These are phyloP conservation scores for Cepaea nemoralis DNA, from an alignment of 1,140 invertebrate species.

Conservation along the genomic window DNA sequence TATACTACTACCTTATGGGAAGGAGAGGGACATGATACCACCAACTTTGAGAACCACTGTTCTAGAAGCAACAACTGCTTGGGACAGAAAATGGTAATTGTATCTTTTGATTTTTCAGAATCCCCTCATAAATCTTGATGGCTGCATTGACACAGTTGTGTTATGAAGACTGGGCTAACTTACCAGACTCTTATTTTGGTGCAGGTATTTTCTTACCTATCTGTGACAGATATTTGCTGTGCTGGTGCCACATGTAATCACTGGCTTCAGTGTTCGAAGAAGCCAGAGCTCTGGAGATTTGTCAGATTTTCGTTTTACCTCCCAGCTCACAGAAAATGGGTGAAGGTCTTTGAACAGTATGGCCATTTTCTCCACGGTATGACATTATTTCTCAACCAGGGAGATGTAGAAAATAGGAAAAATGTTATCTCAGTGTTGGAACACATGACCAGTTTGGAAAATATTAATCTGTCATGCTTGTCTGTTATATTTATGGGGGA, in stretches of 20 bases:
- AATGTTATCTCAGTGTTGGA: slow-evolving; percentile 49
- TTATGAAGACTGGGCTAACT: slow-evolving; percentile 25
- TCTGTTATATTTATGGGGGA: slow-evolving; percentile 51
- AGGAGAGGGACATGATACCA: too few relatives aligned
- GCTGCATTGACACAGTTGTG: background rate
- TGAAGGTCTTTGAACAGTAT: slow-evolving; percentile 31
- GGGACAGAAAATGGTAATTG: too few relatives aligned
- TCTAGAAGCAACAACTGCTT: too few relatives aligned
- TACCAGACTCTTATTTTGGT: slow-evolving; percentile 12
- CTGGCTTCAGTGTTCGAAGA: slow-evolving; percentile 26
- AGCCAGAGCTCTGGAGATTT: slow-evolving; percentile 15
- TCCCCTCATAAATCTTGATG: background rate
- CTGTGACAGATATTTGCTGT: slow-evolving; percentile 7
- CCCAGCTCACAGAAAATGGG: background rate
- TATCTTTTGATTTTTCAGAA: background rate
- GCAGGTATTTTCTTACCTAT: slow-evolving; percentile 18
- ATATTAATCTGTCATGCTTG: slow-evolving; percentile 46
- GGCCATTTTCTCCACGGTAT: slow-evolving; percentile 42
- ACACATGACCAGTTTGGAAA: slow-evolving; percentile 35
- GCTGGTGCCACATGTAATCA: slow-evolving; percentile 1
- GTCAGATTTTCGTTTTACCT: slow-evolving; percentile 24
- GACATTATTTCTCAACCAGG: slow-evolving; percentile 41
- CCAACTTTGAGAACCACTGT: too few relatives aligned
- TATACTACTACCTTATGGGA: too few relatives aligned
- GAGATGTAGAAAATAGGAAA: slow-evolving; percentile 38